Evolutionary conservation across 2,888 invertebrate species (phyloP).

Genomic region (Silvanus unidentatus): DNA sequence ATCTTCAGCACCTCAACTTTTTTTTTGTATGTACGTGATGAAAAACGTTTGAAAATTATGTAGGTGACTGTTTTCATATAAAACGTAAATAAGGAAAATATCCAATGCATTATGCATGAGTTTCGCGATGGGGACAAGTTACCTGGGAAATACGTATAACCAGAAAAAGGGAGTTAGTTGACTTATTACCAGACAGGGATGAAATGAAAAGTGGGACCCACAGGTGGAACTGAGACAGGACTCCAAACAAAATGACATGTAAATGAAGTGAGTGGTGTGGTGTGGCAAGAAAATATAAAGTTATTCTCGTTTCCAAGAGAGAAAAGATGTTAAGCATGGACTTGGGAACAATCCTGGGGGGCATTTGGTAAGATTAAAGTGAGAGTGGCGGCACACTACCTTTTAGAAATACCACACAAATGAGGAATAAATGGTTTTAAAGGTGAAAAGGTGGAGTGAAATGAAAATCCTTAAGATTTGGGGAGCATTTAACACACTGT

Average conservation of each 20-base stretch:
- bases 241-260: neutral
- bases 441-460: constrained; percentile 1
- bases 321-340: constrained; percentile 3
- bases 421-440: constrained; percentile 2
- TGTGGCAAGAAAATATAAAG: neutral
- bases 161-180: constrained; percentile 28
- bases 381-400: too few species aligned
- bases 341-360: constrained; percentile 2
- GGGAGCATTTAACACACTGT: constrained; percentile 1
- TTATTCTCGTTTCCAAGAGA: neutral
- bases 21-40: neutral
- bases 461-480: neutral
- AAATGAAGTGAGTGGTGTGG: neutral
- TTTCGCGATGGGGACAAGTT: constrained; percentile 31
- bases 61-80: constrained; percentile 43
- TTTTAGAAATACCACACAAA: neutral
- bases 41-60: constrained; percentile 38
- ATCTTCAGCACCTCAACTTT: too few species aligned
- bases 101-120: constrained; percentile 46
- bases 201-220: constrained; percentile 32
- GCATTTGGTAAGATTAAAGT: constrained; percentile 3
- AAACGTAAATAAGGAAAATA: constrained; percentile 46
- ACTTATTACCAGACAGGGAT: constrained; percentile 32
- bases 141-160: constrained; percentile 40
- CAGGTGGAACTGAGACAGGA: constrained; percentile 21